Evolutionary conservation across 2,888 invertebrate species (phyloP).

Genomic region (Chelonus formosanus): DNA sequence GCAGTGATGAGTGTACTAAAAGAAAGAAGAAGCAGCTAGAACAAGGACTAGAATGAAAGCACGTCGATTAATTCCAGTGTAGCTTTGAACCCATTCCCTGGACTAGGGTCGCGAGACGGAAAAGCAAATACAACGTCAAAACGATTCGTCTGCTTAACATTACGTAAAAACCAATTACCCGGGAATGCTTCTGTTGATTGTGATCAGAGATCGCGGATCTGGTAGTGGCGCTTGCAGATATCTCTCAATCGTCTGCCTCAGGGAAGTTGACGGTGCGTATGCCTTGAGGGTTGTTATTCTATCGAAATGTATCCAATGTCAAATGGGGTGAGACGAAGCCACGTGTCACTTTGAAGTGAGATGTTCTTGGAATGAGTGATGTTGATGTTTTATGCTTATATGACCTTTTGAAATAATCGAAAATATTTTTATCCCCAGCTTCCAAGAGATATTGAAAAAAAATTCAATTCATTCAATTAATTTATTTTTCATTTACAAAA

Average conservation of each 20-base stretch:
- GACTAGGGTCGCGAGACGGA: constrained; percentile 28
- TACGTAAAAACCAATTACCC: constrained; percentile 63
- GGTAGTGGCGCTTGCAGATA: constrained; percentile 8
- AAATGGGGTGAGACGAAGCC: constrained; percentile 48
- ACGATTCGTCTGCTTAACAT: constrained; percentile 55
- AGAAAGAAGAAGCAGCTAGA: constrained; percentile 7
- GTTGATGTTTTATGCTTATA: constrained; percentile 15
- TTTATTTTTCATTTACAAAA: too few relatives aligned
- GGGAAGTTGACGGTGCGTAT: constrained; percentile 33
- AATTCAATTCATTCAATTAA: too few relatives aligned
- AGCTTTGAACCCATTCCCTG: constrained; percentile 33
- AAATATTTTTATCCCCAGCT: too few relatives aligned
- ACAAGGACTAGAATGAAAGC: constrained; percentile 1
- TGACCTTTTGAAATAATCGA: too few relatives aligned
- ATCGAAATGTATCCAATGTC: constrained; percentile 60
- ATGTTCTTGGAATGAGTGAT: constrained; percentile 19
- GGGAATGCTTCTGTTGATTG: constrained; percentile 61
- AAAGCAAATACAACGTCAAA: constrained; percentile 41
- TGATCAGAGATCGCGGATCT: constrained; percentile 44
- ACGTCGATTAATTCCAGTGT: constrained; percentile 21
- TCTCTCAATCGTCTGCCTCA: constrained; percentile 13
- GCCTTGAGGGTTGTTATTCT: constrained; percentile 47
- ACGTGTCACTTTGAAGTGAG: constrained; percentile 51
- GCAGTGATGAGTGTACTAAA: background rate
- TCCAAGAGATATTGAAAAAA: too few relatives aligned